phyloP scores from a whole-genome alignment of 2,797 vertebrate species.

The Sebastes melanostomus region DNA sequence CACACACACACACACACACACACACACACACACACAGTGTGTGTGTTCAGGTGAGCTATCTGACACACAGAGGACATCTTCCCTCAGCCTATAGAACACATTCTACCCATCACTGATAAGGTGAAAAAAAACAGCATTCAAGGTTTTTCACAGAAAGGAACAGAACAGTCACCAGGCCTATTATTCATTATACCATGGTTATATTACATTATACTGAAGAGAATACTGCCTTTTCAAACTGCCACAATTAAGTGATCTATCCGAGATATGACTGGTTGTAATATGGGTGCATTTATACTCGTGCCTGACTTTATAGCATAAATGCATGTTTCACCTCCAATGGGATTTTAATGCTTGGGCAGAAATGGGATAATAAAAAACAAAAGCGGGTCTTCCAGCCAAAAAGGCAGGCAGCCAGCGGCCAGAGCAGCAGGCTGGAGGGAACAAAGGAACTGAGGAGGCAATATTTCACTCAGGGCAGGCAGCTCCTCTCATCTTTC shows the following conservation, averaged over 20 bases:
- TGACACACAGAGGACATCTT: not conserved
- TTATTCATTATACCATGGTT: not conserved
- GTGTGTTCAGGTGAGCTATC: constrained; percentile 19
- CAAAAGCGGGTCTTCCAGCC: constrained; percentile 23
- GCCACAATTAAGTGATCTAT: not conserved
- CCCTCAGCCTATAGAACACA: not conserved
- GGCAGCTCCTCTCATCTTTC: constrained; percentile 65
- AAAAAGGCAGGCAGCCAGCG: constrained; percentile 41
- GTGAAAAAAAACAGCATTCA: not conserved
- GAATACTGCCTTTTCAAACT: not conserved
- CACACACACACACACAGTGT: not conserved
- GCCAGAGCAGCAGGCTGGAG: constrained; percentile 23
- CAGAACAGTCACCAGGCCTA: not conserved
- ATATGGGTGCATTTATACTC: not conserved
- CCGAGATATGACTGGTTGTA: not conserved
- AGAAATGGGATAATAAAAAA: constrained; percentile 36
- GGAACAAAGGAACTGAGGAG: constrained; percentile 71
- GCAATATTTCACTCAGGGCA: constrained; percentile 52
- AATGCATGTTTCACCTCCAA: constrained; percentile 7
- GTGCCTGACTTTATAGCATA: not conserved
- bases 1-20: not conserved
- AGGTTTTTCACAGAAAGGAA: not conserved
- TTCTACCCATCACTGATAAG: not conserved
- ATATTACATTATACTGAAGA: not conserved
- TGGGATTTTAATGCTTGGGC: constrained; percentile 17